Base-by-base conservation (phyloP, 1,140 invertebrate species). In the Lerema accius region DNA sequence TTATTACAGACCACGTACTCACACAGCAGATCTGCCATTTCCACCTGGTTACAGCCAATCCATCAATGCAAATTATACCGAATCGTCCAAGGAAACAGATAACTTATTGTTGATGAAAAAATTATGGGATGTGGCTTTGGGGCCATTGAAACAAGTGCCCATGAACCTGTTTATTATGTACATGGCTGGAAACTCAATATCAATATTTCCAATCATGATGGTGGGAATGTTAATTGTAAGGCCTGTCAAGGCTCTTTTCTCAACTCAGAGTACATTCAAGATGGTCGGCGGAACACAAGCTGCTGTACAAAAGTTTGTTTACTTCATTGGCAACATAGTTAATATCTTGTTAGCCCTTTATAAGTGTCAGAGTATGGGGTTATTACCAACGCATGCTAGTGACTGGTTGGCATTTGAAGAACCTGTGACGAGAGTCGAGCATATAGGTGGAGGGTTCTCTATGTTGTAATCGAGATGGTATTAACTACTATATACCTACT, bases 121-220 rank as follows among this genome's bases (percentile, higher is more conserved):
- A 86, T 97, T 98, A 42, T 99, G 99, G 99, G 98, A 99, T 87
- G 93, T 99, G 45, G 99, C 99, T 0, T 82, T 99, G 3, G 98
- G 95, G 4, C 98, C 99, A 4, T 82, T 99, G 3, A 99, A 99
- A 88, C 95, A 96, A 92, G 95, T 99, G 26, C 98, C 99, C 3
- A 99, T 99, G 99, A 99, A 99, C 91, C 91, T 99, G 13, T 99
- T 99, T 79, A 98, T 99, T 43, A 99, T 99, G 97, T 99, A 99
- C 89, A 99, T 99, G 99, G 97, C 98, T 58, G 99, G 98, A 32
- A 99, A 98, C 90, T 98, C 98, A 0, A 99, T 99, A 77, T 99
- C 98, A 0, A 99, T 99, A 69, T 99, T 99, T 80, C 99, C 99
- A 0, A 99, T 99, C n/a, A 99, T 99, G 99, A 99, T 99, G 98